These are phyloP conservation scores for Diorhabda carinulata DNA, from an alignment of 1,140 invertebrate species.

Conservation along the genomic window DNA sequence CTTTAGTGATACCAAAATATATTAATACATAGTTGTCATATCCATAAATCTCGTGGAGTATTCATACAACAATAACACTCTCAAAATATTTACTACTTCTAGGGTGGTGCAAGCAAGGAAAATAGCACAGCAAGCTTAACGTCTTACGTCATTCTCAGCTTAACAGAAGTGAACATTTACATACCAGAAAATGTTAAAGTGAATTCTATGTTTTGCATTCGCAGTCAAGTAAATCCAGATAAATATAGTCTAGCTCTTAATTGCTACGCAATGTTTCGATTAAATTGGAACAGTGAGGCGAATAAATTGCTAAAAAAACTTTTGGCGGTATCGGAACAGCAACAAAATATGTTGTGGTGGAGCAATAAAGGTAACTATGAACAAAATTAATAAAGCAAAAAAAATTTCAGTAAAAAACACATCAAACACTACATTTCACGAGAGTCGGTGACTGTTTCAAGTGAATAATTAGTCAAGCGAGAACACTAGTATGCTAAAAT, in stretches of 20 bases:
- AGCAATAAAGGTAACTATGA: slow-evolving; percentile 30
- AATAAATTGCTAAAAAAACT: slow-evolving; percentile 33
- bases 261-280: slow-evolving; percentile 59
- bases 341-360: slow-evolving; percentile 43
- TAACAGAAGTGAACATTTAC: slow-evolving; percentile 56
- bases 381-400: no score
- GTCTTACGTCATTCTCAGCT: slow-evolving; percentile 60
- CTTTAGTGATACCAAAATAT: no score
- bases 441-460: no score
- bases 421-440: no score
- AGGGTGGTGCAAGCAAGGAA: slow-evolving; percentile 59
- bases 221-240: slow-evolving; percentile 36
- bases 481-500: no score
- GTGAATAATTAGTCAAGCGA: no score
- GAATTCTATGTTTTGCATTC: slow-evolving; percentile 56
- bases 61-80: neutral
- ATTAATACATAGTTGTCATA: neutral
- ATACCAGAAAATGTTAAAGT: slow-evolving; percentile 47
- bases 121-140: slow-evolving; percentile 55
- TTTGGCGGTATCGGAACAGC: slow-evolving; percentile 28
- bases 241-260: slow-evolving; percentile 57
- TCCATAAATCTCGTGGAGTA: no score
- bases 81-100: slow-evolving; percentile 12
- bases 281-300: slow-evolving; percentile 44
- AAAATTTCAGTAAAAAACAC: no score